Base-by-base conservation (phyloP, 2,888 invertebrate genomes). In the Drosophila seclusa region DNA sequence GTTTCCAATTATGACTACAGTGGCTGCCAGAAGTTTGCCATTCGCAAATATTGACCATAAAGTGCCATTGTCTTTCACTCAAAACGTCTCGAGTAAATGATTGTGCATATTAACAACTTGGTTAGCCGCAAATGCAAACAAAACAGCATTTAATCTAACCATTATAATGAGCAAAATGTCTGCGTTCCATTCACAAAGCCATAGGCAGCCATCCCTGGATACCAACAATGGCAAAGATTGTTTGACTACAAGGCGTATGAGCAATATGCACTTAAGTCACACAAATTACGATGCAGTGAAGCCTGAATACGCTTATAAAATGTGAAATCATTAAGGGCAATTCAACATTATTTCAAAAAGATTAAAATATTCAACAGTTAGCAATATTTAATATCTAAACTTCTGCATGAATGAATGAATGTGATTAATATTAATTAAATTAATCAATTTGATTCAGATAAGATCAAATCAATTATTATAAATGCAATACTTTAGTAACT, bases 91-190 rank as follows among this genome's bases (percentile, higher is more conserved):
- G 36, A 76, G 63, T 71, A 76, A 78, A 81, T 82, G 66, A 73
- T 71, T 80, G 73, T 79, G 66, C 73, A 80, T 82, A 80, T 76
- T 80, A 82, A 79, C 78, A 83, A 82, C 69, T 77, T 81, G 84
- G 79, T 83, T 78, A 87, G 84, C 89, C 90, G 63, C 85, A 90
- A 82, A 81, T 79, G 77, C 82, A 82, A 86, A 83, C 84, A 85
- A 77, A 87, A 82, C 83, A 77, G 82, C 83, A 84, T 90, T 87
- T 84, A 90, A 87, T 90, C 82, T 85, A 65, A 76, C 80, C 73
- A 76, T 58, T 80, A 68, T 83, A 81, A 81, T 81, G 73, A 83
- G 83, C 58, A 68, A 59, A 73, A 70, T 74, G 68, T 71, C 76
- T 70, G 61, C 63, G 55, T 55, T 49, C 36, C 18, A 38, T 62